Evolutionary conservation across 2,888 invertebrate genomes (phyloP).

Genomic region (Anoplius nigerrimus): DNA sequence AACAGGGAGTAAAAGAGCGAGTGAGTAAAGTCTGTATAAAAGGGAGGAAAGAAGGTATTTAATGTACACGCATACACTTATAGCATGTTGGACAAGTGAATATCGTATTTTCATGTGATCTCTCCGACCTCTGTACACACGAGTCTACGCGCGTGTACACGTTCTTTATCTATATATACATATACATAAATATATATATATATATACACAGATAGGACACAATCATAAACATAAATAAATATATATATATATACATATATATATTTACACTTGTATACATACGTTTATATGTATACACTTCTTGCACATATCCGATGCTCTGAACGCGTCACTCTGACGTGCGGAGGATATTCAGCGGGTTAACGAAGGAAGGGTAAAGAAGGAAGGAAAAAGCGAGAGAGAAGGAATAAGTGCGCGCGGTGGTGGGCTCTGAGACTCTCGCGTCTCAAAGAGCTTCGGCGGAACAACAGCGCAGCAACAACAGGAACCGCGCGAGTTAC

Average conservation of each 20-base stretch:
- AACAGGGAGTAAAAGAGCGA: not conserved
- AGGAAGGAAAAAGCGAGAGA: not conserved
- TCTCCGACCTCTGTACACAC: not conserved
- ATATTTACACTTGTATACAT: constrained; percentile 51
- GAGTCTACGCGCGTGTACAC: constrained; percentile 53
- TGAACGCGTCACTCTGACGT: too few relatives aligned
- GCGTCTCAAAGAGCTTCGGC: too few relatives aligned
- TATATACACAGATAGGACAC: constrained; percentile 39
- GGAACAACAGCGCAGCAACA: not conserved
- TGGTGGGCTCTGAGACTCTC: not conserved
- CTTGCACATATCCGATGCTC: constrained; percentile 5
- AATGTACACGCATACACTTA: constrained; percentile 3
- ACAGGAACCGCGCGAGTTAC: not conserved
- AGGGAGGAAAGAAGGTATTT: not conserved
- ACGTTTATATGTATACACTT: constrained; percentile 55
- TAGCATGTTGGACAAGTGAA: too few relatives aligned
- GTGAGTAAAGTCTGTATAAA: not conserved
- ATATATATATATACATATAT: constrained; percentile 46
- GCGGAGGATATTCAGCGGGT: not conserved
- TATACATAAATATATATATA: constrained; percentile 41
- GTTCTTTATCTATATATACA: constrained; percentile 51
- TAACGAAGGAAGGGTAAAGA: not conserved
- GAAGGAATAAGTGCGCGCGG: too few relatives aligned
- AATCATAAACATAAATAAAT: constrained; percentile 42
- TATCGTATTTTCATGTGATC: constrained; percentile 3